These are phyloP conservation scores for Rhagium mordax DNA, from an alignment of 2,888 invertebrate genomes.

Conservation along the genomic window DNA sequence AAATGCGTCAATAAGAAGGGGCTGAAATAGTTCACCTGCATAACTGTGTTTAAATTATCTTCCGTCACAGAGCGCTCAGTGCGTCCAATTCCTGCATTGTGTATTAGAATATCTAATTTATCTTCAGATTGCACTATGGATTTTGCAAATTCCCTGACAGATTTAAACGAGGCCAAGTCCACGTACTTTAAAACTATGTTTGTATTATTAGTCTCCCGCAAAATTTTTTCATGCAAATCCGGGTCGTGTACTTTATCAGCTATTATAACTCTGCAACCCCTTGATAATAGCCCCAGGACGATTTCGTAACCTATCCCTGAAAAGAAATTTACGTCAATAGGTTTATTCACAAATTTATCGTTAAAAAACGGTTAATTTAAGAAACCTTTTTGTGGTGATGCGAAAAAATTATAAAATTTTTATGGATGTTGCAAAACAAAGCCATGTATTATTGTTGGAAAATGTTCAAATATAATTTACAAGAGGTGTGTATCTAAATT, in stretches of 20 bases:
- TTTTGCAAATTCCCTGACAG: slow-evolving; percentile 75
- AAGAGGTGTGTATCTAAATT: too few relatives aligned
- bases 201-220: slow-evolving; percentile 59
- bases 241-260: slow-evolving; percentile 65
- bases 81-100: slow-evolving; percentile 77
- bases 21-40: slow-evolving; percentile 81
- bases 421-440: too few relatives aligned
- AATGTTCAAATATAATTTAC: too few relatives aligned
- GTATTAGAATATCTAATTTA: slow-evolving; percentile 76
- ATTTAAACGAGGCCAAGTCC: slow-evolving; percentile 73
- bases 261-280: slow-evolving; percentile 73
- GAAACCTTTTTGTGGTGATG: too few relatives aligned
- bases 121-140: slow-evolving; percentile 72
- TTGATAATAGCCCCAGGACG: slow-evolving; percentile 67
- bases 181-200: slow-evolving; percentile 69
- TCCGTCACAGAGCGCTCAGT: slow-evolving; percentile 69
- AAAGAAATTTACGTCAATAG: too few relatives aligned
- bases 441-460: too few relatives aligned
- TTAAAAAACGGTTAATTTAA: too few relatives aligned
- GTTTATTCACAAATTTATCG: too few relatives aligned
- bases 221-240: slow-evolving; percentile 57
- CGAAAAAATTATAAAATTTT: too few relatives aligned
- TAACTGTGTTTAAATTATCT: slow-evolving; percentile 75
- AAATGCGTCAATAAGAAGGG: slow-evolving; percentile 80
- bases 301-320: slow-evolving; percentile 70